phyloP scores from a whole-genome alignment of 2,113 vertebrate genomes.

The Ornithorhynchus anatinus region DNA sequence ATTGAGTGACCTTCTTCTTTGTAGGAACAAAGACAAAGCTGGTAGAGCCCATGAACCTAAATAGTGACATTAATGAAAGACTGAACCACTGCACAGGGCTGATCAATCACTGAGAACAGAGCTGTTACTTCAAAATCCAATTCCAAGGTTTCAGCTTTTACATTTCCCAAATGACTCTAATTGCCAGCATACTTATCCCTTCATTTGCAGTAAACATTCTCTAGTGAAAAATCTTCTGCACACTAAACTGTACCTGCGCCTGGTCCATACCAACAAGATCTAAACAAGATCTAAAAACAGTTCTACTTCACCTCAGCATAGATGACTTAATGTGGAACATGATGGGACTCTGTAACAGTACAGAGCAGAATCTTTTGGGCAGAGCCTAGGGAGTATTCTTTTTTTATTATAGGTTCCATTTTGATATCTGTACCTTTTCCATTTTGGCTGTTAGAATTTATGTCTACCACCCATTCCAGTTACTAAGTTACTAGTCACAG shows the following conservation, averaged over 20 bases:
- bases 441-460: not conserved
- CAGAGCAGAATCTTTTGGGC: not conserved
- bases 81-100: slow-evolving; percentile 41
- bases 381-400: not conserved
- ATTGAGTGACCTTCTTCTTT: slow-evolving; percentile 28
- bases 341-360: not conserved
- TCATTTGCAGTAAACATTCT: slow-evolving; percentile 51
- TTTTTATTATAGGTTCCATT: not conserved
- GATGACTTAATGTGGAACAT: not conserved
- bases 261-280: not conserved
- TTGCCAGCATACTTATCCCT: slow-evolving; percentile 35
- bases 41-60: slow-evolving; percentile 35
- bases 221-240: slow-evolving; percentile 25
- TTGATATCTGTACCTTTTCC: not conserved
- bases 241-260: not conserved
- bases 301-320: slow-evolving; percentile 12
- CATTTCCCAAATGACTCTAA: slow-evolving; percentile 48
- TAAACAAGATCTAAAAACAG: slow-evolving; percentile 20
- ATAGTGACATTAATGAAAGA: slow-evolving; percentile 65
- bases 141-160: slow-evolving; percentile 32
- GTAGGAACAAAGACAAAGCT: not conserved
- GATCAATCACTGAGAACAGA: slow-evolving; percentile 48
- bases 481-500: too few species aligned
- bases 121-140: slow-evolving; percentile 35
- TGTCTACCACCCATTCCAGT: too few species aligned